Evolutionary conservation across 2,888 invertebrate genomes (phyloP).

Genomic region (Thera obeliscata): DNA sequence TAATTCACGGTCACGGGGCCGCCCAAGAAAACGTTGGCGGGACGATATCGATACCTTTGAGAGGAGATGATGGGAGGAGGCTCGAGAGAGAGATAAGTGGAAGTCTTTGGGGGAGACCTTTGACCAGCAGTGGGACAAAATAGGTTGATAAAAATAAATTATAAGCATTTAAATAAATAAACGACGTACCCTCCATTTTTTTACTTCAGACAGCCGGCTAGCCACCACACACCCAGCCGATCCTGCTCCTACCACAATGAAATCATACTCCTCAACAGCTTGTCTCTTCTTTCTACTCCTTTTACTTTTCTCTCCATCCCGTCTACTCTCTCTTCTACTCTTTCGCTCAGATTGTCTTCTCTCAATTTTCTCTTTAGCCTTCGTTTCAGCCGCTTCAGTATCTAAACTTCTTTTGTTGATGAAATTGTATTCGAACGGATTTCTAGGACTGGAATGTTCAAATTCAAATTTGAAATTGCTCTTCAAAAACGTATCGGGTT

Average conservation of each 20-base stretch:
- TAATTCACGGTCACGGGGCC: no score
- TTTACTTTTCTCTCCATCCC: slow-evolving; percentile 27
- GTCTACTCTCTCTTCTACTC: slow-evolving; percentile 26
- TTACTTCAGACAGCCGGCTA: slow-evolving; percentile 86
- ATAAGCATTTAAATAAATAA: not conserved
- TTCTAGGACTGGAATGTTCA: slow-evolving; percentile 24
- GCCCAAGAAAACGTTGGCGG: no score
- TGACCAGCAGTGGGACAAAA: no score
- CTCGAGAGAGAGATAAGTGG: no score
- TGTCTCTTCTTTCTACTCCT: slow-evolving; percentile 58
- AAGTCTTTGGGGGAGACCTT: no score
- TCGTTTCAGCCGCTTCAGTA: slow-evolving; percentile 49
- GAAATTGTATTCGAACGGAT: slow-evolving; percentile 47
- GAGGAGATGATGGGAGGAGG: no score
- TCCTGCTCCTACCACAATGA: slow-evolving; percentile 87
- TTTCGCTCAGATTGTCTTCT: slow-evolving; percentile 12
- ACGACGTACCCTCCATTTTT: slow-evolving; percentile 83
- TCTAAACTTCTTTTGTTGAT: slow-evolving; percentile 48
- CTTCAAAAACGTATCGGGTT: slow-evolving; percentile 47
- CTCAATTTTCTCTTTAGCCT: slow-evolving; percentile 37
- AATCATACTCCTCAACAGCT: slow-evolving; percentile 79
- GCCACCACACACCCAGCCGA: slow-evolving; percentile 88
- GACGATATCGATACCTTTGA: no score
- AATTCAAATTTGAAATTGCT: slow-evolving; percentile 44
- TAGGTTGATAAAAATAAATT: no score